Conservation (phyloP, 2,888 invertebrate species). For the Pterobdella sp. region DNA sequence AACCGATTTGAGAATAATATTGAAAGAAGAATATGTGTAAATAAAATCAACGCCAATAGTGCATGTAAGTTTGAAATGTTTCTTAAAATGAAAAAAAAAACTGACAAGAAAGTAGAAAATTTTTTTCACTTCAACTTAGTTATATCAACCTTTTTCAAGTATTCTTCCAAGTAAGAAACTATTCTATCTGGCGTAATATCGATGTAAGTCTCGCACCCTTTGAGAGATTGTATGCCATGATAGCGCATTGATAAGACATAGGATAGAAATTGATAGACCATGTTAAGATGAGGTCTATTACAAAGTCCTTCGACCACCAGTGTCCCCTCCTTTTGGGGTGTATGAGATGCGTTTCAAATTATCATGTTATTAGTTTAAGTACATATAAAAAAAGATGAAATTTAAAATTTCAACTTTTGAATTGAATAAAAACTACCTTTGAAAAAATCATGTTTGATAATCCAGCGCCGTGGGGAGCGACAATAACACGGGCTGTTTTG, state of each 20-base stretch:
- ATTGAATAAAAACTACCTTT: not conserved
- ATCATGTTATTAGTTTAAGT: too few species aligned
- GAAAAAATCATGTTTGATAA: slow-evolving; percentile 36
- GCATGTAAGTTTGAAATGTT: too few species aligned
- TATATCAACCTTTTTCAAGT: too few species aligned
- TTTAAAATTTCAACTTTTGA: not conserved
- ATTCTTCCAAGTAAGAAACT: slow-evolving; percentile 17
- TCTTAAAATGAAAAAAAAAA: too few species aligned
- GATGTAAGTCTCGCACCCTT: slow-evolving; percentile 35
- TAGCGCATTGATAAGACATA: slow-evolving; percentile 36
- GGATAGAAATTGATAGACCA: slow-evolving; percentile 37
- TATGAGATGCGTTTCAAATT: too few species aligned
- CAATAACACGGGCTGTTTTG: slow-evolving; percentile 33
- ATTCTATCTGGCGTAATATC: slow-evolving; percentile 31
- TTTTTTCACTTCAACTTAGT: too few species aligned
- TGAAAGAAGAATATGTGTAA: too few species aligned
- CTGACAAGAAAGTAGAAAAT: too few species aligned
- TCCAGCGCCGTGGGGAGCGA: slow-evolving; percentile 39
- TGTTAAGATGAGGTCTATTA: slow-evolving; percentile 39
- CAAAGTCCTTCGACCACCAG: slow-evolving; percentile 38
- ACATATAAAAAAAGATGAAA: too few species aligned
- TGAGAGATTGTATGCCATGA: slow-evolving; percentile 35
- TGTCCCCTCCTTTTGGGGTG: slow-evolving; percentile 29
- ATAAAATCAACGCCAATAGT: too few species aligned
- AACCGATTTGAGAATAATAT: too few species aligned